Conservation (phyloP, 1,140 invertebrate genomes). For the Rhagoletis zephyria region DNA sequence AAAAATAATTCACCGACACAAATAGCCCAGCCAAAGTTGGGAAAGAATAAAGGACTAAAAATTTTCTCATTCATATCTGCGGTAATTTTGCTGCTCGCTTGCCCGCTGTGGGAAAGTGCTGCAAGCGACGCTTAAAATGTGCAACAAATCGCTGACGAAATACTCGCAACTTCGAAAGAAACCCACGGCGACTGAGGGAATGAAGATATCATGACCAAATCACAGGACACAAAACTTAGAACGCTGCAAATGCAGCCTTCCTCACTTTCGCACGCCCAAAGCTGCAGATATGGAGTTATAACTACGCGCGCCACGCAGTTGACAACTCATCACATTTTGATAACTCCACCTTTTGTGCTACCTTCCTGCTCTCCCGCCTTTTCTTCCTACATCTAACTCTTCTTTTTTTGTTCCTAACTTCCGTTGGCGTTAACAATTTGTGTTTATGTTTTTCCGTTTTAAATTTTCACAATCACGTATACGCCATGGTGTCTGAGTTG, state of each 20-base stretch:
- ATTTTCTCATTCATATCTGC: background rate
- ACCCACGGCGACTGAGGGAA: background rate
- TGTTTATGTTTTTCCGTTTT: slow-evolving; percentile 18
- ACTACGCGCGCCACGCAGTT: background rate
- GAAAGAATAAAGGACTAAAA: background rate
- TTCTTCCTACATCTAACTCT: background rate
- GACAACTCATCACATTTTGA: background rate
- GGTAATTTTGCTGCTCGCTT: background rate
- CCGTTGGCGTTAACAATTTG: background rate
- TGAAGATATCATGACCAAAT: background rate
- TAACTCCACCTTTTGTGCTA: background rate
- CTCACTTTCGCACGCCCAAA: background rate
- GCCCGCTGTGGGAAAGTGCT: background rate
- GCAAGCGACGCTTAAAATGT: background rate
- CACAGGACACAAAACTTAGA: background rate
- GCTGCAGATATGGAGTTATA: no score
- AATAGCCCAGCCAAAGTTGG: no score
- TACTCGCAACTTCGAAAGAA: background rate
- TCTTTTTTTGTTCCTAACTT: background rate
- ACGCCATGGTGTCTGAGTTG: background rate
- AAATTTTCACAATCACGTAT: background rate
- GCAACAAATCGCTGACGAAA: background rate
- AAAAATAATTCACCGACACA: background rate
- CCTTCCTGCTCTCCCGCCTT: background rate
- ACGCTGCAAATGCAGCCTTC: background rate